Evolutionary conservation across 2,888 invertebrate species (phyloP), one percentile per base, ranked within the genome.

Genomic region (Cataglyphis cursor): DNA sequence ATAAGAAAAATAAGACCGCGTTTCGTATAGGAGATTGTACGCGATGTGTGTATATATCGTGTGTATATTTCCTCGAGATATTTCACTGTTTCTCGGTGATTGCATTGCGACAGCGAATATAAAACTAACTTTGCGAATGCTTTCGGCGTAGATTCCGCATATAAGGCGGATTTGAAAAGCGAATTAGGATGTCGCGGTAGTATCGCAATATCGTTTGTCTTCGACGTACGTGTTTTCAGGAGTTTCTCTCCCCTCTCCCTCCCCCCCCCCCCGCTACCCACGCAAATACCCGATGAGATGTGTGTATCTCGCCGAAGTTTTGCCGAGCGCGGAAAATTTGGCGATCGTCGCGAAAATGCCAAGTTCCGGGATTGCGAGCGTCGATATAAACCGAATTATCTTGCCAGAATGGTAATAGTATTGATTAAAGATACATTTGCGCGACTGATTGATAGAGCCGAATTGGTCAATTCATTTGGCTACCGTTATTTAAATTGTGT

Each of bases 101-200:
- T 92, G 92, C 90, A 90, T 91, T 86, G 87, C 78, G 74, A 81
- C 54, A 38, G 48, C 82, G 78, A 83, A 85, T 88, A 87, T 87
- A 85, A 92, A 92, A 90, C 90, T 91, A 91, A 92, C 89, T 92
- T 93, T 90, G 81, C 89, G 84, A 88, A 86, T 83, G 85, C 83
- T 57, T 72, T 24, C 65, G 75, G 85, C 76, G 51, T 44, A 68
- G 73, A 61, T 51, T 35, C 66, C 61, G 61, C 66, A 61, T 65
- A 66, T 59, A 48, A 61, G 64, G 76, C 62, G 83, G 78, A 87
- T 87, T 70, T 81, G 81, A 57, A 76, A 73, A 66, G 68, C 84
- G 90, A 89, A 89, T 89, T 90, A 90, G 90, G 84, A 88, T 88
- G 90, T 88, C 86, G 90, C 73, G 84, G 61, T 66, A 10, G 87